Evolutionary conservation across 2,888 invertebrate genomes (phyloP).

Genomic region (Trichopria drosophilae): DNA sequence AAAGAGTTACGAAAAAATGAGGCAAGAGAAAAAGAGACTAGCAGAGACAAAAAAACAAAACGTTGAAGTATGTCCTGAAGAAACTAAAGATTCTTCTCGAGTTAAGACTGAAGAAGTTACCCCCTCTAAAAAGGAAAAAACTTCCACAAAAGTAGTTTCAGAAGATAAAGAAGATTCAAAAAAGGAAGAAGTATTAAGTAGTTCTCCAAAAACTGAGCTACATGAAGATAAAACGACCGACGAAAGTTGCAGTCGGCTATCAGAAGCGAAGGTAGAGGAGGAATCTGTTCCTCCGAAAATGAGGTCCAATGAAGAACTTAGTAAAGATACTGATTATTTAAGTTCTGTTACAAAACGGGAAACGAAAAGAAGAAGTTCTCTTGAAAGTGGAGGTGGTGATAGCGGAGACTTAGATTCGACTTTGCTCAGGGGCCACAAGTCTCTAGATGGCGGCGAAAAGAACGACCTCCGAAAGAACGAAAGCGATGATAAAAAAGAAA

Average conservation of each 20-base stretch:
- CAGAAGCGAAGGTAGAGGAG: too few species aligned
- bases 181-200: neutral
- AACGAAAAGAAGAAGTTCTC: conserved; percentile 51
- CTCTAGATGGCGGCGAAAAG: conserved; percentile 64
- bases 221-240: conserved; percentile 3
- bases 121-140: conserved; percentile 27
- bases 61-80: conserved; percentile 35
- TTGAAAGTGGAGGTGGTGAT: conserved; percentile 53
- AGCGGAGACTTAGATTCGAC: conserved; percentile 51
- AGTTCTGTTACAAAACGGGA: conserved; percentile 41
- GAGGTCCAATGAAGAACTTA: conserved; percentile 9
- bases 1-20: conserved; percentile 57
- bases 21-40: conserved; percentile 53
- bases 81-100: conserved; percentile 33
- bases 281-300: too few species aligned
- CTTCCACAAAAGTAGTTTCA: conserved; percentile 20
- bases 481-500: conserved; percentile 62
- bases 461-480: conserved; percentile 62
- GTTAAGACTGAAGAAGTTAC: conserved; percentile 19
- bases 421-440: conserved; percentile 62
- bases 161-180: conserved; percentile 13
- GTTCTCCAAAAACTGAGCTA: conserved; percentile 6
- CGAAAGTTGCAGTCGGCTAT: neutral
- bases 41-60: conserved; percentile 50
- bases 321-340: conserved; percentile 33